A percentile compares a stretch with the other conserved stretches of the same genome.
These are phyloP conservation scores for Agrochola litura DNA, from an alignment of 2,888 invertebrate species.

Conservation along the genomic window DNA sequence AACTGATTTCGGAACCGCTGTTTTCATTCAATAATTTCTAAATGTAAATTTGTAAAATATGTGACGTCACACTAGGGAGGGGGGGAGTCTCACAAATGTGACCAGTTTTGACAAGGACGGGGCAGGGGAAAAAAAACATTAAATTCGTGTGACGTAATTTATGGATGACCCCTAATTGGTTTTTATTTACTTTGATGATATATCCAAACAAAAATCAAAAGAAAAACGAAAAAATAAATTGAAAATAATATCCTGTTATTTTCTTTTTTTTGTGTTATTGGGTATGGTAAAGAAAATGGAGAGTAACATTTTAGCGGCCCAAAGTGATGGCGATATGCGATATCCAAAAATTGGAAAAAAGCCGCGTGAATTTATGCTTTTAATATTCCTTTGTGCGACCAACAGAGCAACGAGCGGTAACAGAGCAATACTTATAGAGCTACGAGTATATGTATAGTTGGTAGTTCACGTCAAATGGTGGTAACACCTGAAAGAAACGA, in stretches of 20 bases:
- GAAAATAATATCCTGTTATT: neutral
- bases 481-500: conserved; percentile 20
- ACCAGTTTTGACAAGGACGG: too few relatives aligned
- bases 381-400: conserved; percentile 73
- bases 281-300: neutral
- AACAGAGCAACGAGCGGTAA: conserved; percentile 37
- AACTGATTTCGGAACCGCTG: too few relatives aligned
- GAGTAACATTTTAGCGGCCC: conserved; percentile 55
- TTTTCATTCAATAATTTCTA: too few relatives aligned
- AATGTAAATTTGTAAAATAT: too few relatives aligned
- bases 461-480: neutral
- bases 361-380: conserved; percentile 75
- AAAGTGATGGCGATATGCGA: conserved; percentile 60
- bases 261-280: neutral
- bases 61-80: too few relatives aligned
- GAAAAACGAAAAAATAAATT: neutral
- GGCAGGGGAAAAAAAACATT: too few relatives aligned
- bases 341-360: conserved; percentile 72
- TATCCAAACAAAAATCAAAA: neutral
- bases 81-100: too few relatives aligned
- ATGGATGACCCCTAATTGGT: too few relatives aligned
- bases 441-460: conserved; percentile 25
- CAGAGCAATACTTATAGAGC: conserved; percentile 23
- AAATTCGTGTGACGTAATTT: too few relatives aligned
- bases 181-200: neutral